Evolutionary conservation across 1,140 invertebrate genomes (phyloP).

Genomic region (Bathynomus jamesi): DNA sequence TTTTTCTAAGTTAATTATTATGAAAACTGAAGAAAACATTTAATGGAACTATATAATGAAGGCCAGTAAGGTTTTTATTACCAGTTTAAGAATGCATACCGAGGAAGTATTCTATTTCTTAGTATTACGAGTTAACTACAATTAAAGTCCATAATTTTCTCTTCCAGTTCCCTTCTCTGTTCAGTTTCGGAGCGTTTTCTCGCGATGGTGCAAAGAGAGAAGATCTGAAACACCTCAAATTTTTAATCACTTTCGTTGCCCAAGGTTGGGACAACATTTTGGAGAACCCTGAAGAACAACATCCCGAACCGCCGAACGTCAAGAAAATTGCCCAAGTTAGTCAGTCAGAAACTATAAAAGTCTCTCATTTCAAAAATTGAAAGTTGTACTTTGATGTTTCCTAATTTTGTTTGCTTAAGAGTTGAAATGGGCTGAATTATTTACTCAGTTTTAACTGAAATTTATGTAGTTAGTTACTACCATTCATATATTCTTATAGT

Average conservation of each 20-base stretch:
- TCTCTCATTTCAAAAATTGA: not conserved
- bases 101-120: no score
- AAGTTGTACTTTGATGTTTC: not conserved
- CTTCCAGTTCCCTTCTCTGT: constrained; percentile 61
- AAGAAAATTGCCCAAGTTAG: constrained; percentile 53
- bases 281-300: constrained; percentile 53
- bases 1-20: no score
- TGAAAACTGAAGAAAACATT: no score
- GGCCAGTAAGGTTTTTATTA: no score
- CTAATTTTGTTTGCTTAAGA: no score
- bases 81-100: no score
- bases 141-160: constrained; percentile 9
- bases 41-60: no score
- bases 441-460: no score
- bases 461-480: no score
- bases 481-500: no score
- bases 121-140: no score
- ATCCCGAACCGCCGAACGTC: constrained; percentile 56
- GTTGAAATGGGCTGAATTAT: no score
- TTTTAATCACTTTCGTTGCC: constrained; percentile 61
- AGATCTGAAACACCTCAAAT: constrained; percentile 53
- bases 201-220: constrained; percentile 59
- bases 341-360: constrained; percentile 6
- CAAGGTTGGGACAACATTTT: constrained; percentile 66
- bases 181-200: constrained; percentile 60